phyloP scores from a whole-genome alignment of 2,113 vertebrate genomes.

The Neodon shergylaensis region DNA sequence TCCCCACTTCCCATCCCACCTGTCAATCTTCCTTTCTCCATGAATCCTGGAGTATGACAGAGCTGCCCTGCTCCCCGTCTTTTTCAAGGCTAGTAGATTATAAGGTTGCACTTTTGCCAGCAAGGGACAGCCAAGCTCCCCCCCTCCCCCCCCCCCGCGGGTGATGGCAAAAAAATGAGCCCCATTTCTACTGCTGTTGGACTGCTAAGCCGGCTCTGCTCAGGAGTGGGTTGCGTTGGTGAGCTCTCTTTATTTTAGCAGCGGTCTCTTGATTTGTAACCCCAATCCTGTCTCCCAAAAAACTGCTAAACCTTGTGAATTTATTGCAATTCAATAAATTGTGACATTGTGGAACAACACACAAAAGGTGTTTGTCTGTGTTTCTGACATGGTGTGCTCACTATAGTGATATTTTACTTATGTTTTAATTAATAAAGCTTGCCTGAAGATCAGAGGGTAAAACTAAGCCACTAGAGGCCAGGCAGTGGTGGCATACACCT shows the following conservation, averaged over 20 bases:
- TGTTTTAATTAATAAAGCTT: no score
- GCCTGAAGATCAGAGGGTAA: no score
- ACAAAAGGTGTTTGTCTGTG: not conserved
- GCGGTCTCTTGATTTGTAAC: not conserved
- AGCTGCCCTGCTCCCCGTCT: not conserved
- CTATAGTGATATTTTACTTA: not conserved
- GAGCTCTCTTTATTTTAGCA: not conserved
- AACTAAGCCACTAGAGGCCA: no score
- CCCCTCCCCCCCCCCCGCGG: no score
- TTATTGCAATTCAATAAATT: not conserved
- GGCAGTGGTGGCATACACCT: no score
- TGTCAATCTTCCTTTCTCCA: not conserved
- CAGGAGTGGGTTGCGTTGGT: not conserved
- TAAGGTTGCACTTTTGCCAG: not conserved
- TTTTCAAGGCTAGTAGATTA: not conserved
- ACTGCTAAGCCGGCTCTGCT: not conserved
- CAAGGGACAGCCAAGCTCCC: not conserved
- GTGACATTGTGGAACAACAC: not conserved
- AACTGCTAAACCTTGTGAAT: not conserved
- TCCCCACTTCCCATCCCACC: not conserved
- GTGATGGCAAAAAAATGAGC: not conserved
- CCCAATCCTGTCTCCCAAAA: not conserved
- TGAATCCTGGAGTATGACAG: not conserved
- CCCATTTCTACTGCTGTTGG: not conserved
- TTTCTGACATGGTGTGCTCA: not conserved